These are phyloP conservation scores for Calameuta idolon DNA, from an alignment of 2,888 invertebrate genomes.

Conservation along the genomic window DNA sequence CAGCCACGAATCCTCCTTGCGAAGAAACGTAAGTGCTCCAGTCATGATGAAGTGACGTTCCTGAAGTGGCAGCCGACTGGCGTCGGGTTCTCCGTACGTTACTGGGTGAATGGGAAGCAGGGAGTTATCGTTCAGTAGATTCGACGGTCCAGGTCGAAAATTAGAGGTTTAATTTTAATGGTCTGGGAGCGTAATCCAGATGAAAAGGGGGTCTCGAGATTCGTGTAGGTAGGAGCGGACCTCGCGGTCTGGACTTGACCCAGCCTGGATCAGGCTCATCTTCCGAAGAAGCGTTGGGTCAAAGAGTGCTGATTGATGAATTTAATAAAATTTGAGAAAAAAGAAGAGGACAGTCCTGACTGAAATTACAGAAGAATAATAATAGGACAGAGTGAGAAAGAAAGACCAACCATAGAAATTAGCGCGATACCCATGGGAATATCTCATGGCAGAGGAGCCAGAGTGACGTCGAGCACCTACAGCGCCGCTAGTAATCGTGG, in stretches of 20 bases:
- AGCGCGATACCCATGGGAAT: neutral
- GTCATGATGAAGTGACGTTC: neutral
- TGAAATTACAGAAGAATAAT: no score
- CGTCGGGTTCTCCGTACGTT: neutral
- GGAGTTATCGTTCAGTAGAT: neutral
- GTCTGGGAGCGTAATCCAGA: slow-evolving; percentile 21
- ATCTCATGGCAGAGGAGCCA: neutral
- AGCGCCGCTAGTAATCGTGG: neutral
- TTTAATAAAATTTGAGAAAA: neutral
- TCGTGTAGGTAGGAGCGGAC: neutral
- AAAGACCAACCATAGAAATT: neutral
- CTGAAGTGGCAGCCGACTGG: neutral
- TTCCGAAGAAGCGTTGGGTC: neutral
- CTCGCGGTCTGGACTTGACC: neutral
- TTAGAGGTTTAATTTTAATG: slow-evolving; percentile 33
- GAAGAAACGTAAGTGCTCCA: neutral
- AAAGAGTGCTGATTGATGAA: neutral
- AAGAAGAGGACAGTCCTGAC: no score
- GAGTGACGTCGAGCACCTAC: neutral
- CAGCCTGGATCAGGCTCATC: neutral
- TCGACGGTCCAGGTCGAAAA: slow-evolving; percentile 21
- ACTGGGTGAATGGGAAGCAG: neutral
- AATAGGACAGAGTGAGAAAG: neutral
- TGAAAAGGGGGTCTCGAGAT: neutral
- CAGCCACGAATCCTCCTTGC: neutral